Base-by-base conservation (phyloP, 2,113 vertebrate species). In the Anoura caudifer region DNA sequence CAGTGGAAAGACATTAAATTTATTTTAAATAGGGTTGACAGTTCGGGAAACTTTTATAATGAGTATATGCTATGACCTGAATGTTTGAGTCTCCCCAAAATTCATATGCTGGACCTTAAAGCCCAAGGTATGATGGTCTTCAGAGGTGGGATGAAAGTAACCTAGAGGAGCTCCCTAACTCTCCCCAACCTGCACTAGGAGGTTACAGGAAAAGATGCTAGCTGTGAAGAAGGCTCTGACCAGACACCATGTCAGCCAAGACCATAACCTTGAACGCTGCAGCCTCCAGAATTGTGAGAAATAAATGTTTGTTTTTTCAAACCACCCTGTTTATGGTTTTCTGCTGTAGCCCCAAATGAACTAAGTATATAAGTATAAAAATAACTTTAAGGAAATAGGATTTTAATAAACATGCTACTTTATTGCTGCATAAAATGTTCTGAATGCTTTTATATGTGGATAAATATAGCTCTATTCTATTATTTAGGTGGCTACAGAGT, bases 391-490 rank as follows among this genome's bases (percentile, higher is more conserved):
- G 92, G 80, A 90, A 96, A 81, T 85, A 76, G 45, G 50, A 83
- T 95, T 92, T 80, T 79, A 95, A 88, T 91, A 95, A 94, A 31
- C 50, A 91, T 65, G 33, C 43, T 90, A 50, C 7, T 94, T 97
- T 91, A 93, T 85, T 88, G 65, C 86, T 88, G 16, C 38, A 90
- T 94, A 94, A 93, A 81, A 85, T 87, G 22, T 36, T 88, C 43
- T 76, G 31, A 83, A 70, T 72, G 50, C 16, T 52, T 92, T 76
- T 70, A 56, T 92, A 83, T 52, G 33, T 94, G 63, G 67, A 24
- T 76, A 77, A 83, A 45, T 94, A 76, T 7, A 76, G 7, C 69
- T 63, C 41, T 43, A 72, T 7, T 52, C 52, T 67, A 54, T 92
- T 97, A 91, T 90, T 92, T 92, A 86, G 87, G 33, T 76, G 59